phyloP scores from a whole-genome alignment of 2,888 invertebrate species.

The Pristionchus maxplancki region DNA sequence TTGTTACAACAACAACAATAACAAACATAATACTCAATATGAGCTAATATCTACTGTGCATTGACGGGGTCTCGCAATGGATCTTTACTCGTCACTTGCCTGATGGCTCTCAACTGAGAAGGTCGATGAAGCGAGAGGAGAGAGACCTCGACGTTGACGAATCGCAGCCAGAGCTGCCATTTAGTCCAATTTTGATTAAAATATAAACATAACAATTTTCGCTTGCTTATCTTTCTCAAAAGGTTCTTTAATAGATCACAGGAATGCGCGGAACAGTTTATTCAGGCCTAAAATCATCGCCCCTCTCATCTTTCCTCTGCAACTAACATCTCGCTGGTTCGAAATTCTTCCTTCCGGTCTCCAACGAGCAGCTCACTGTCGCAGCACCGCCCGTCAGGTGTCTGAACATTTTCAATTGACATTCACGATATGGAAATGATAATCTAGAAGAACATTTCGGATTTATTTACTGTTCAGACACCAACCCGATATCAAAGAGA shows the following conservation, averaged over 20 bases:
- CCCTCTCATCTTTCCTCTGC: background rate
- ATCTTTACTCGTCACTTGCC: background rate
- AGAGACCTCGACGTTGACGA: background rate
- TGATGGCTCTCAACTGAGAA: constrained; percentile 38
- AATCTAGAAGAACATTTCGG: no score
- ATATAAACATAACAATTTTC: background rate
- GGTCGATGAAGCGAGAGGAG: background rate
- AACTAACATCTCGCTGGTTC: constrained; percentile 33
- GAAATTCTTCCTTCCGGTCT: constrained; percentile 5
- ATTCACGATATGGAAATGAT: no score
- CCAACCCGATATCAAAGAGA: no score
- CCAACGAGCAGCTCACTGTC: background rate
- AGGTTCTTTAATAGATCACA: background rate
- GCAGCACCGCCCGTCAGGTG: background rate
- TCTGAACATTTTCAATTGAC: no score
- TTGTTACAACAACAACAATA: background rate
- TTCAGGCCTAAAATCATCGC: no score
- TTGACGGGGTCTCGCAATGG: no score
- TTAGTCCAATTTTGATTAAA: background rate
- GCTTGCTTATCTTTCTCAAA: background rate
- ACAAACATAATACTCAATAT: background rate
- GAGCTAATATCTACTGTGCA: no score
- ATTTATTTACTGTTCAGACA: no score
- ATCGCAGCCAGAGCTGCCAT: background rate
- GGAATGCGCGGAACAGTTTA: no score